phyloP scores from a whole-genome alignment of 2,888 invertebrate genomes.

The Stenotaenia linearis region DNA sequence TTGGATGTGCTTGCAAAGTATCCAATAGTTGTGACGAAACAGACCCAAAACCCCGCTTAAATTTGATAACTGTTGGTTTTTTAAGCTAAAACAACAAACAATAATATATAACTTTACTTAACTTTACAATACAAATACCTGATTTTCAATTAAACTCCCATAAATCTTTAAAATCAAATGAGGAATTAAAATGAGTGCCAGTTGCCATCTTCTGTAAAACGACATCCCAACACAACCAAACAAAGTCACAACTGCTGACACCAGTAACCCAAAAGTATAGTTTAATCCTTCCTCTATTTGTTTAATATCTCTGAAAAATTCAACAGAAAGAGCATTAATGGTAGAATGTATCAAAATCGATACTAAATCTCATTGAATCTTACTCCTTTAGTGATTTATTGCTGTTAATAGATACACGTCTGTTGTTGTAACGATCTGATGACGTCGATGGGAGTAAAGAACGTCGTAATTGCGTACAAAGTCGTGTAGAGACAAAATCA shows the following conservation, averaged over 20 bases:
- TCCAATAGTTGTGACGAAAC: neutral
- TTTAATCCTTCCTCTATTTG: neutral
- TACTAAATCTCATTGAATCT: neutral
- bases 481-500: neutral
- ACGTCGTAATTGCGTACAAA: neutral
- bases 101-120: no score
- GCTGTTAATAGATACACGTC: neutral
- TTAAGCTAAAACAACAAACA: neutral
- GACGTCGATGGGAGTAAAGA: neutral
- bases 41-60: neutral
- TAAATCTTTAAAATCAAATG: neutral
- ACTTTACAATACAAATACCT: neutral
- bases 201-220: neutral
- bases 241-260: neutral
- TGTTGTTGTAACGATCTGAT: no score
- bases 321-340: neutral
- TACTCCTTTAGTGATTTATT: neutral
- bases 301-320: neutral
- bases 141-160: neutral
- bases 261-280: neutral
- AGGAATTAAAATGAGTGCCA: neutral
- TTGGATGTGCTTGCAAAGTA: neutral
- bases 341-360: neutral
- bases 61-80: neutral
- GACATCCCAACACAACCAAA: neutral